Base-by-base conservation (phyloP, 53 echinoderm and acorn worm species). In the Echinometra lucunter region DNA sequence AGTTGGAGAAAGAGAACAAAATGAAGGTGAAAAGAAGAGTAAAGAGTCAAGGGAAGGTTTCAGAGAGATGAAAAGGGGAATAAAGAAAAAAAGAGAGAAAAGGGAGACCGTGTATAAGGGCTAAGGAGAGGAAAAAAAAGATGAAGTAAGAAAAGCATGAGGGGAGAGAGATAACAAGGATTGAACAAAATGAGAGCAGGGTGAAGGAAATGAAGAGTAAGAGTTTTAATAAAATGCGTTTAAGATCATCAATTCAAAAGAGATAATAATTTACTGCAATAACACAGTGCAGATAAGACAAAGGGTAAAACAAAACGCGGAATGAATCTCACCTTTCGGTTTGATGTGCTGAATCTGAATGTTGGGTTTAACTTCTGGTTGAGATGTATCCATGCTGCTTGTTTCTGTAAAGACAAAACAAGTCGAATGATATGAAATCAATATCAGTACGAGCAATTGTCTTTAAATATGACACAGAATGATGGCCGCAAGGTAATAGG, bases 321-420 rank as follows among this genome's bases (percentile, higher is more conserved):
- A 85, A 47, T 85, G 47, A 28, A 27, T 57, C 94, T 63, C 82
- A 94, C 94, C 94, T 94, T 94, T 94, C 18, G 94, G 94, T 58
- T 94, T 94, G 83, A 94, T 58, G 66, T 94, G 94, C 66, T 94
- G 94, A 25, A 94, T 83, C 60, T 94, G 94, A 42, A 94, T 94
- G 85, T 67, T 94, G 6, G 94, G 94, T 19, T 94, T 94, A 25
- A 83, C 57, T 5, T 94, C 94, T 30, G 38, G 37, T 25, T 94
- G 82, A 23, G 91, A 91, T 42, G 66, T 83, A 16, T 94, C 94
- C 82, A 82, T 82, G 63, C 66, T 67, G 25, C 85, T 42, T 44
- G 60, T 42, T 94, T 94, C 94, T 94, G 87, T 2, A 92, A 78
- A 92, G 30, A 88, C 32, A 89, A 30, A 13, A 53, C 10, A 60